phyloP scores from a whole-genome alignment of 2,797 vertebrate species.

The Tiaroga cobitis region DNA sequence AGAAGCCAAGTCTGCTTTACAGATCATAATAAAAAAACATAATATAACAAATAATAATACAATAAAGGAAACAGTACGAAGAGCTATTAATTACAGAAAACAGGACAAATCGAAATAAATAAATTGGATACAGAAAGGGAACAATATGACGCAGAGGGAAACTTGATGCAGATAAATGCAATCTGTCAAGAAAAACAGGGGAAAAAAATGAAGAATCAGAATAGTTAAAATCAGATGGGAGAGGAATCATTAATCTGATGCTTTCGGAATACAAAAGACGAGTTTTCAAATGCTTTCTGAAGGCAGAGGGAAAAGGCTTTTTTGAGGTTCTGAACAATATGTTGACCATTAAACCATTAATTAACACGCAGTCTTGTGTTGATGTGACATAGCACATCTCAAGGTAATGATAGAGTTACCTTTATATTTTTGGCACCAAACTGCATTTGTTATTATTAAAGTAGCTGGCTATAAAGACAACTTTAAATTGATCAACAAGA shows the following conservation, averaged over 20 bases:
- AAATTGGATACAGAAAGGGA: not conserved
- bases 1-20: no score
- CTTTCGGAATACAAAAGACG: not conserved
- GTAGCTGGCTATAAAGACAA: not conserved
- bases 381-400: not conserved
- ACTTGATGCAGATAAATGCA: not conserved
- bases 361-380: not conserved
- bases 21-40: no score
- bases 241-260: conserved; percentile 11
- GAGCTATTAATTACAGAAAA: conserved; percentile 1
- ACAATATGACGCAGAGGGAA: not conserved
- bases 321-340: no score
- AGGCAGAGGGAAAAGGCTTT: not conserved
- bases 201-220: not conserved
- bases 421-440: not conserved
- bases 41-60: no score
- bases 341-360: no score
- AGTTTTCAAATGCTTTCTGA: not conserved
- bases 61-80: not conserved
- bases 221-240: not conserved
- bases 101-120: not conserved
- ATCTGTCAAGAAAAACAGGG: not conserved
- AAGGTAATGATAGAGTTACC: not conserved
- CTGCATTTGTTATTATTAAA: not conserved
- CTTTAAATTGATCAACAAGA: not conserved